Evolutionary conservation across 2,797 vertebrate genomes (phyloP).

Genomic region (Melanotaenia nigrans): DNA sequence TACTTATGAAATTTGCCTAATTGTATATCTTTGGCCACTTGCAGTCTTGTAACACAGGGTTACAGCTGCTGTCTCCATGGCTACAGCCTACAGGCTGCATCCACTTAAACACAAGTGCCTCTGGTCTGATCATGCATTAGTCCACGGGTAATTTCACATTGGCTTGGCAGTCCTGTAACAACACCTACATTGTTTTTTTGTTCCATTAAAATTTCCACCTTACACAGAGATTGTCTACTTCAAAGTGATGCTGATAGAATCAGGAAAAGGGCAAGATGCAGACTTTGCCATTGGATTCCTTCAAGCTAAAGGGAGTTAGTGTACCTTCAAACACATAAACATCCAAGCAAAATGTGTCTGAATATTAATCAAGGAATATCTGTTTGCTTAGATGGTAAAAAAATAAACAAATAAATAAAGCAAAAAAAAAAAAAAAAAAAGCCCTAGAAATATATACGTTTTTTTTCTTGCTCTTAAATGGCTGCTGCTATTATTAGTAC

Average conservation of each 20-base stretch:
- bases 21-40: conserved; percentile 56
- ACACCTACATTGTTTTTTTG: conserved; percentile 62
- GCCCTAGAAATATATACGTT: conserved; percentile 17
- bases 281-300: conserved; percentile 34
- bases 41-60: conserved; percentile 59
- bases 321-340: conserved; percentile 14
- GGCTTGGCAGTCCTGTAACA: conserved; percentile 56
- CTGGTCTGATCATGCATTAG: conserved; percentile 72
- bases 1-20: conserved; percentile 53
- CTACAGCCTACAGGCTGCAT: conserved; percentile 70
- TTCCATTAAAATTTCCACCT: conserved; percentile 44
- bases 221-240: conserved; percentile 47
- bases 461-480: conserved; percentile 12
- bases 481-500: conserved; percentile 29
- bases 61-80: conserved; percentile 77
- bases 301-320: conserved; percentile 22
- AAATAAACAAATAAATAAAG: conserved; percentile 5
- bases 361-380: conserved; percentile 21
- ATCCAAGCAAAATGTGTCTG: conserved; percentile 18
- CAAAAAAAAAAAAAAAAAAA: conserved; percentile 33
- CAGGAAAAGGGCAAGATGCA: conserved; percentile 50
- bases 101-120: conserved; percentile 70
- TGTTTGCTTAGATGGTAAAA: conserved; percentile 57
- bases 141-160: conserved; percentile 70
- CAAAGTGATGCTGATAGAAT: conserved; percentile 59